Evolutionary conservation across 2,113 vertebrate genomes (phyloP).

Genomic region (Saguinus midas): DNA sequence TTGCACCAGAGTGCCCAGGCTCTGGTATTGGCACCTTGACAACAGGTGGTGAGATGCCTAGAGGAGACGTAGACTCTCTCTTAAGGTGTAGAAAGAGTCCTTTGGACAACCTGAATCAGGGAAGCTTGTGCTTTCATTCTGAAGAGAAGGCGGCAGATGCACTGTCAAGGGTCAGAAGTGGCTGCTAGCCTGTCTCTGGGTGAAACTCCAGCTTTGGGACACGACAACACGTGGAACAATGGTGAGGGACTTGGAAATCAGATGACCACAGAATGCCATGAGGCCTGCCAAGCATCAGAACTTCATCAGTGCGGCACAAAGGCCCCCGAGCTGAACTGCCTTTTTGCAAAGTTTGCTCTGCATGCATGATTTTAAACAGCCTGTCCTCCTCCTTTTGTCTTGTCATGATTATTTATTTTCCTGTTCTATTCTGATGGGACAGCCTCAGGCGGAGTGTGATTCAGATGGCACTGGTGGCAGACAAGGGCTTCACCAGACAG

Average conservation of each 20-base stretch:
- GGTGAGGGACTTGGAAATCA: neutral
- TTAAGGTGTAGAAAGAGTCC: neutral
- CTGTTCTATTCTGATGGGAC: conserved; percentile 2
- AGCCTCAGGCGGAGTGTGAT: neutral
- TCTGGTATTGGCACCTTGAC: no score
- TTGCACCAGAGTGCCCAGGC: rapidly evolving
- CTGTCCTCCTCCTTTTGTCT: neutral
- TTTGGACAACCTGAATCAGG: no score
- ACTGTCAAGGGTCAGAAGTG: neutral
- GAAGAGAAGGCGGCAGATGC: neutral
- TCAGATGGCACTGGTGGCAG: neutral
- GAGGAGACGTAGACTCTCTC: neutral
- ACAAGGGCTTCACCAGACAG: neutral
- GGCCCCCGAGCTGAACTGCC: neutral
- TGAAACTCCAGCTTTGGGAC: neutral
- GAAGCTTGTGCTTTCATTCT: neutral
- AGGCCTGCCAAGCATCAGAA: neutral
- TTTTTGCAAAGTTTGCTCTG: neutral
- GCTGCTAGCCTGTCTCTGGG: neutral
- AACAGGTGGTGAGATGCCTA: rapidly evolving
- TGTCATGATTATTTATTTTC: conserved; percentile 31
- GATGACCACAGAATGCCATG: neutral
- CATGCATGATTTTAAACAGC: neutral
- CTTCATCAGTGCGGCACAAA: neutral
- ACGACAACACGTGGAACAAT: neutral